Percentiles rank a stretch among this genome's conserved stretches.
phyloP scores from a whole-genome alignment of 1,140 invertebrate species.

The Ceratitis capitata region DNA sequence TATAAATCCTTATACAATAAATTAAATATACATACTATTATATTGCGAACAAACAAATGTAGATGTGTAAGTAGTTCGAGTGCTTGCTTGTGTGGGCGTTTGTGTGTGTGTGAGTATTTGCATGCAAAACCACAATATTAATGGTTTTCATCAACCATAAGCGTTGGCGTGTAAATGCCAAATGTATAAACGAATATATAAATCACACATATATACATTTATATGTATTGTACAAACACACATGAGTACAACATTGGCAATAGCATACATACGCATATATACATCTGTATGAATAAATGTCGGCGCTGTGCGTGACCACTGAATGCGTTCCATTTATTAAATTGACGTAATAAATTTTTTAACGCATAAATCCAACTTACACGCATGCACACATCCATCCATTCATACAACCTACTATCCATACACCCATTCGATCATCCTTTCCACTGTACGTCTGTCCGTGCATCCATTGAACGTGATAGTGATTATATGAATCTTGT shows the following conservation, averaged over 20 bases:
- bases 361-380: conserved; percentile 12
- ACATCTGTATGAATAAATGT: not conserved
- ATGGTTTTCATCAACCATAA: not conserved
- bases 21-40: not conserved
- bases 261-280: too few species aligned
- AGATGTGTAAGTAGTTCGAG: not conserved
- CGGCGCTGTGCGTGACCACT: conserved; percentile 19
- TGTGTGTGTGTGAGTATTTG: not conserved
- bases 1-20: conserved; percentile 7
- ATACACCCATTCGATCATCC: not conserved
- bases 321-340: conserved; percentile 30
- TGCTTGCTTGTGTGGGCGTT: not conserved
- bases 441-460: not conserved
- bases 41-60: not conserved
- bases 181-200: not conserved
- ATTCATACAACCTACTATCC: not conserved
- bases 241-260: not conserved
- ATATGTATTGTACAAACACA: not conserved
- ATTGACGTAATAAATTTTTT: conserved; percentile 38
- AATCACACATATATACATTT: not conserved
- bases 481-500: not conserved
- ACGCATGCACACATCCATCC: not conserved
- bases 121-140: conserved; percentile 8
- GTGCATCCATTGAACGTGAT: not conserved
- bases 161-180: not conserved